Evolutionary conservation across 1,140 invertebrate species (phyloP), one percentile per base, ranked within the genome.

Genomic region (Cataglyphis hispanica): DNA sequence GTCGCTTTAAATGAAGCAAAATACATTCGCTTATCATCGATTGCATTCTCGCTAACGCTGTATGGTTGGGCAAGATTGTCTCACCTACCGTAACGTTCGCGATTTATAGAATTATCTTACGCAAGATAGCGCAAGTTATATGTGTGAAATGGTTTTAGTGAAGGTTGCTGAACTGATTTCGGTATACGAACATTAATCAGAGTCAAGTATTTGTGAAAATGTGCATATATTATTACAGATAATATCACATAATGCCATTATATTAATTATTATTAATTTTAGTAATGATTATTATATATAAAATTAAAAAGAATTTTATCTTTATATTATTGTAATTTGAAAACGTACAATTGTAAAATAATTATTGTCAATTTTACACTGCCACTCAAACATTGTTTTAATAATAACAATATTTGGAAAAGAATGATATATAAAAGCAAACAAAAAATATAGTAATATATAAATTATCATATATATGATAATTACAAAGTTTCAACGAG

Each of bases 11-110:
- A 84, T n/a, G 34, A 19, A 72, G 37, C 40, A 77, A 80, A 81
- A 83, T 72, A 80, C 76, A 50, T 70, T 58, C 50, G 69, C 84
- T 89, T 89, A 89, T 89, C 88, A 89, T 61, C 87, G 84, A 89
- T 86, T 89, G 84, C 88, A 89, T 84, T 86, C 84, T 50, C 60
- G 70, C 67, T 87, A 86, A 89, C 72, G 64, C 22, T 60, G 83
- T 22, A 40, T 31, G 11, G 84, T 89, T 89, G 77, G 85, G 87
- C 84, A 89, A 89, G 84, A 88, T 86, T 76, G 74, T 83, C 70
- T 87, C 46, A 53, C 34, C 46, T 67, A 74, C 70, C 58, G 84
- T 76, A 86, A 88, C 84, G 58, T 31, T 89, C 58, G 69, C 75
- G 58, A 43, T 67, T 34, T 85, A 78, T 60, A 64, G 81, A 34